phyloP scores from a whole-genome alignment of 1,140 invertebrate genomes.

The Diploscapter pachys region DNA sequence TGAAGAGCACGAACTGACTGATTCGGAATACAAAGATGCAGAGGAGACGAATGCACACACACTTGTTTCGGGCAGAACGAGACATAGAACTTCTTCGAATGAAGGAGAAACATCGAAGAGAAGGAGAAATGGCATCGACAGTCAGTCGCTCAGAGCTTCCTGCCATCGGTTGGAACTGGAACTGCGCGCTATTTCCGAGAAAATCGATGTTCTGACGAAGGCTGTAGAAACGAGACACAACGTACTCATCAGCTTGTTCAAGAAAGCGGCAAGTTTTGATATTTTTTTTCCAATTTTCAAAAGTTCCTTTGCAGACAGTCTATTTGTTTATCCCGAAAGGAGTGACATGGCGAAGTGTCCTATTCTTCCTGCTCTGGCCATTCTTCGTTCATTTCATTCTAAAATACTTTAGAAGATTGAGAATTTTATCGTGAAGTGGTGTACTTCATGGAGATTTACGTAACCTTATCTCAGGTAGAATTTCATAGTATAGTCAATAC shows the following conservation, averaged over 20 bases:
- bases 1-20: background rate
- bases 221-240: slow-evolving; percentile 20
- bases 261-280: slow-evolving; percentile 23
- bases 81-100: slow-evolving; percentile 1
- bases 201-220: slow-evolving; percentile 18
- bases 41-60: slow-evolving; percentile 4
- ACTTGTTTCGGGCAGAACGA: background rate
- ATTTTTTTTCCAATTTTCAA: slow-evolving; percentile 7
- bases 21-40: slow-evolving; percentile 9
- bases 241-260: slow-evolving; percentile 23
- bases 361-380: slow-evolving; percentile 33
- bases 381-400: slow-evolving; percentile 30
- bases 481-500: background rate
- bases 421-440: slow-evolving; percentile 10
- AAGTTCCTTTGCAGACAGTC: slow-evolving; percentile 15
- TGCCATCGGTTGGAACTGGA: slow-evolving; percentile 5
- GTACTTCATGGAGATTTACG: slow-evolving; percentile 13
- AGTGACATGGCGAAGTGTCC: slow-evolving; percentile 23
- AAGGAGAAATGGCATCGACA: background rate
- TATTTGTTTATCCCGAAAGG: slow-evolving; percentile 15
- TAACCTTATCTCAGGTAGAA: background rate
- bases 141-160: no score
- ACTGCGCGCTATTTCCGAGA: slow-evolving; percentile 14
- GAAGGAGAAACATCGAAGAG: slow-evolving; percentile 2
- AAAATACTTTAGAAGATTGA: slow-evolving; percentile 18